phyloP scores from a whole-genome alignment of 2,888 invertebrate genomes.

The Psylliodes chrysocephalus region DNA sequence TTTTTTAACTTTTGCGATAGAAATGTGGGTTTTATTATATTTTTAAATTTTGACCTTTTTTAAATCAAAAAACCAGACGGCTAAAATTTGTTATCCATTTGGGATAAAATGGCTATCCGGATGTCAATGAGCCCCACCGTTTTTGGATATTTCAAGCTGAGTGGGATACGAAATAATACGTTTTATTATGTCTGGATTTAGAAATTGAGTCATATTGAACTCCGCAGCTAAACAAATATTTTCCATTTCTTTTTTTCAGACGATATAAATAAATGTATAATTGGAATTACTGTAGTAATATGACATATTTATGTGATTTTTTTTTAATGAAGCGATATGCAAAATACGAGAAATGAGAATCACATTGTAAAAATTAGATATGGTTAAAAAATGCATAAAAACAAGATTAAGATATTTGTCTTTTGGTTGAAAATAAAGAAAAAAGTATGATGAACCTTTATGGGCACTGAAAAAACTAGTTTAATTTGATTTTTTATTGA shows the following conservation, averaged over 20 bases:
- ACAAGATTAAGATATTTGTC: too few relatives aligned
- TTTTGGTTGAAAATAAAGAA: too few relatives aligned
- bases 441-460: too few relatives aligned
- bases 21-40: slow-evolving; percentile 37
- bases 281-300: background rate
- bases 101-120: slow-evolving; percentile 9
- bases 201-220: background rate
- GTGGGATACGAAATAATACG: slow-evolving; percentile 15
- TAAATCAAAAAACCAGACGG: background rate
- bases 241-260: background rate
- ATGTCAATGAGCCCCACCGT: slow-evolving; percentile 7
- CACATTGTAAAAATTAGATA: too few relatives aligned
- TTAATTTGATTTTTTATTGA: too few relatives aligned
- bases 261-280: background rate
- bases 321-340: too few relatives aligned
- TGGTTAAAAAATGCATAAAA: too few relatives aligned
- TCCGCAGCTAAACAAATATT: background rate
- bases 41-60: slow-evolving; percentile 37
- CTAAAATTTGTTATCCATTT: background rate
- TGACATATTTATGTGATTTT: background rate
- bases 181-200: slow-evolving; percentile 17
- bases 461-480: too few relatives aligned
- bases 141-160: slow-evolving; percentile 14
- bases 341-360: too few relatives aligned
- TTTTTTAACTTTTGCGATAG: slow-evolving; percentile 37